These are phyloP conservation scores for Heterocephalus glaber DNA, from an alignment of 2,113 vertebrate species.

Conservation along the genomic window DNA sequence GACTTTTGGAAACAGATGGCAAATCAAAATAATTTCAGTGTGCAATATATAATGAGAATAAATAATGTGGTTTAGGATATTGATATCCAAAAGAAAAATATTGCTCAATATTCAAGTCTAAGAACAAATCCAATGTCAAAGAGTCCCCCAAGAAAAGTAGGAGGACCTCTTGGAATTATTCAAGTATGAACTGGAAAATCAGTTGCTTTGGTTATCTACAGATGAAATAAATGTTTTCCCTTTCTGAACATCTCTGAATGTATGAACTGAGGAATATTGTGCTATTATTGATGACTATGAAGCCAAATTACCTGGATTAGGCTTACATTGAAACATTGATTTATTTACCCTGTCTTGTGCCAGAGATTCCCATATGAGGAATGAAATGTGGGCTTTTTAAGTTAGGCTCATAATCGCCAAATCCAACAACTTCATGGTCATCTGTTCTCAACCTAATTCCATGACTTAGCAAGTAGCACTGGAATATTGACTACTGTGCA, in stretches of 20 bases:
- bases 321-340: neutral
- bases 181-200: slow-evolving; percentile 18
- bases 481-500: neutral
- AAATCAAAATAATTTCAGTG: slow-evolving; percentile 41
- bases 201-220: neutral
- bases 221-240: neutral
- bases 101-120: neutral
- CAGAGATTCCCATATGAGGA: slow-evolving; percentile 31
- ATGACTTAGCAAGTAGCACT: neutral
- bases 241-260: slow-evolving; percentile 3
- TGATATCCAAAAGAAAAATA: slow-evolving; percentile 29
- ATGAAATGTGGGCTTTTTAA: slow-evolving; percentile 31
- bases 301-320: slow-evolving; percentile 24
- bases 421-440: neutral
- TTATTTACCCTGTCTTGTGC: neutral
- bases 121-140: neutral
- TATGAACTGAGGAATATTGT: neutral
- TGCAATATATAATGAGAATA: neutral
- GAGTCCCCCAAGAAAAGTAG: neutral
- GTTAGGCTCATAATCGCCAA: neutral
- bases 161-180: slow-evolving; percentile 19
- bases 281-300: slow-evolving; percentile 8
- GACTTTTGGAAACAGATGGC: slow-evolving; percentile 15
- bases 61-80: neutral
- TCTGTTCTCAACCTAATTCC: neutral